These are phyloP conservation scores for Jacana jacana DNA, from an alignment of 2,113 vertebrate species.

Conservation along the genomic window DNA sequence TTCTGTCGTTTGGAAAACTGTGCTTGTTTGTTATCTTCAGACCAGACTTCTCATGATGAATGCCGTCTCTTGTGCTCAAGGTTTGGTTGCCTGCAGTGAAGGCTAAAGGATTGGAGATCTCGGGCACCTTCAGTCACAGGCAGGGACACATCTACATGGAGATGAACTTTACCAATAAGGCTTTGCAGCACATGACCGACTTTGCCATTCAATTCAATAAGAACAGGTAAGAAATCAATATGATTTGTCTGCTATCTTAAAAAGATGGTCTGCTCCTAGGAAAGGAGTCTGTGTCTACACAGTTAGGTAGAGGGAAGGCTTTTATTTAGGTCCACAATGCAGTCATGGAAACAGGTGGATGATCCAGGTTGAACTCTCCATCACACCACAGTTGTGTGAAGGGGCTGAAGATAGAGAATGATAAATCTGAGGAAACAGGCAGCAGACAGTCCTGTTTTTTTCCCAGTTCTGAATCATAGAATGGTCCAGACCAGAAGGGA, in stretches of 20 bases:
- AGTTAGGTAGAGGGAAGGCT: neutral
- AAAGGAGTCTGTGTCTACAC: neutral
- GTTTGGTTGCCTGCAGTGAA: conserved; percentile 98
- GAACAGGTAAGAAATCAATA: conserved; percentile 85
- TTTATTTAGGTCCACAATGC: neutral
- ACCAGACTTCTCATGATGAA: neutral
- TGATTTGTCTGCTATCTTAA: fast-evolving
- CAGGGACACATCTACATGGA: conserved; percentile 99
- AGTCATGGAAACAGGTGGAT: neutral
- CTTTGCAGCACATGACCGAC: conserved; percentile 97
- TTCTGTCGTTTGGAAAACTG: neutral
- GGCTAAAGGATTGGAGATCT: conserved; percentile 96
- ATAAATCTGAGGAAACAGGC: neutral
- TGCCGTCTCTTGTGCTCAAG: conserved; percentile 71
- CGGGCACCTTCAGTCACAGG: conserved; percentile 93
- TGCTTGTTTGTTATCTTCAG: neutral
- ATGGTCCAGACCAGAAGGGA: too few relatives aligned
- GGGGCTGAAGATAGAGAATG: neutral
- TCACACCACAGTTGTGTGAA: neutral
- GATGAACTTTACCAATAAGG: conserved; percentile 98
- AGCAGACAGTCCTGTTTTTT: neutral
- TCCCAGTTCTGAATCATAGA: conserved; percentile 4
- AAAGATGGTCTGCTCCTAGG: neutral
- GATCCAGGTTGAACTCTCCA: neutral
- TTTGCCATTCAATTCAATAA: conserved; percentile 99